Base-by-base conservation (phyloP, 2,113 vertebrate species). In the Sturnira hondurensis region DNA sequence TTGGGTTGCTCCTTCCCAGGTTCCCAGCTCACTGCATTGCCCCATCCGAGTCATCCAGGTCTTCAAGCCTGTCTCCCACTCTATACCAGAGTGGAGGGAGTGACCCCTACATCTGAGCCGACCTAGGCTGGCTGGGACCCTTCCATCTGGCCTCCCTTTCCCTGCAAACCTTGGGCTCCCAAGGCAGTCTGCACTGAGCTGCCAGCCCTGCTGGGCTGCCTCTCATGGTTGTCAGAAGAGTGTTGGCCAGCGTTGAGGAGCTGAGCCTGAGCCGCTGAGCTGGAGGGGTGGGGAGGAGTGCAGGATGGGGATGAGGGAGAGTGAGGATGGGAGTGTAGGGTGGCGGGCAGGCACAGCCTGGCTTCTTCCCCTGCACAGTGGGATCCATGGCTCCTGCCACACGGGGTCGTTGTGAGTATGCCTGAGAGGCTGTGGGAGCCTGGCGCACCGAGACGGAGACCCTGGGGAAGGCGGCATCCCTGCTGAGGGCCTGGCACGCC, bases 341-440 rank as follows among this genome's bases (percentile, higher is more conserved):
- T 6, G 47, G 43, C 4, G 47, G 58, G 28, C 10, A 4, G 58
- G 45, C 5, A 36, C 19, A 31, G 31, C 77, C 38, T 22, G 26
- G 61, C 24, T 16, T 36, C 54, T 58, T 63, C 50, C 28, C 41
- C 73, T 45, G n/a, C 13, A 36, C 16, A 6, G 52, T 31, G 24
- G 82, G 54, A 80, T 38, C 47, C 43, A 12, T 2, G 82, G 43
- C 43, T 13, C 22, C 58, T 31, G 28, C 93, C 95, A 82, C 88
- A 94, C 1, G 71, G 76, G 91, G 92, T 89, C 61, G 12, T 89
- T 3, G 16, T 54, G 89, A 93, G 94, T 87, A 80, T 12, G 2
- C 31, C 80, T 13, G 84, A 74, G 84, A 78, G 58, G 80, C 43
- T 13, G 19, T n/a, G 43, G 10, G 50, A 70, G 63, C 58, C 33